Evolutionary conservation across 2,113 vertebrate genomes (phyloP).

Genomic region (Hipposideros armiger): DNA sequence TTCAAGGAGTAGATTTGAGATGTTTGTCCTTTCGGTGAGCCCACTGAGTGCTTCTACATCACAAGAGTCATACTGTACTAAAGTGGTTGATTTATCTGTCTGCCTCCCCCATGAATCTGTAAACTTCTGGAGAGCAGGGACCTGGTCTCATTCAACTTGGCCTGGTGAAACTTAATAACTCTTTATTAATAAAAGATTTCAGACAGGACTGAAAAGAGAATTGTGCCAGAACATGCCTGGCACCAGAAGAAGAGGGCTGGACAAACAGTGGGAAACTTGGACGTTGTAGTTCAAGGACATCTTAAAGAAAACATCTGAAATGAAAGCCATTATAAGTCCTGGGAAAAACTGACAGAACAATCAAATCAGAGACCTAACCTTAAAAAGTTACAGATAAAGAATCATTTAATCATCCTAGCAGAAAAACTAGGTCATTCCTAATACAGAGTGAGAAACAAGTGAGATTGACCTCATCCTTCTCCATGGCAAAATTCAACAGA

Average conservation of each 20-base stretch:
- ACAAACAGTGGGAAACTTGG: not conserved
- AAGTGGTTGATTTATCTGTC: not conserved
- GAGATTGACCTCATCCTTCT: not conserved
- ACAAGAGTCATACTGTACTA: not conserved
- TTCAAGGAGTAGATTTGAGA: not conserved
- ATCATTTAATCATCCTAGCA: not conserved
- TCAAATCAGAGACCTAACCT: not conserved
- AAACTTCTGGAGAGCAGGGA: not conserved
- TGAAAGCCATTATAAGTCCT: not conserved
- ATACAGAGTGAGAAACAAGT: not conserved
- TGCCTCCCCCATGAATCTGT: not conserved
- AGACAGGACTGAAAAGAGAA: not conserved
- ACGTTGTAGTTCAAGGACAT: not conserved
- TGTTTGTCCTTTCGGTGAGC: not conserved
- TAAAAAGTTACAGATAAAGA: not conserved
- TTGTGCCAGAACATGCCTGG: fast-evolving
- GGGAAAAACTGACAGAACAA: not conserved
- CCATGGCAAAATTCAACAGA: not conserved
- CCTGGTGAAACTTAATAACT: not conserved
- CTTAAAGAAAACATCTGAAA: not conserved
- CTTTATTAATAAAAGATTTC: not conserved
- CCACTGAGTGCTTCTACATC: not conserved
- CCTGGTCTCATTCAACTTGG: not conserved
- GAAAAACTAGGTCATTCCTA: not conserved
- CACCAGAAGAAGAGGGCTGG: not conserved